Base-by-base conservation (phyloP, 2,888 invertebrate species). In the Piscicola geometra region DNA sequence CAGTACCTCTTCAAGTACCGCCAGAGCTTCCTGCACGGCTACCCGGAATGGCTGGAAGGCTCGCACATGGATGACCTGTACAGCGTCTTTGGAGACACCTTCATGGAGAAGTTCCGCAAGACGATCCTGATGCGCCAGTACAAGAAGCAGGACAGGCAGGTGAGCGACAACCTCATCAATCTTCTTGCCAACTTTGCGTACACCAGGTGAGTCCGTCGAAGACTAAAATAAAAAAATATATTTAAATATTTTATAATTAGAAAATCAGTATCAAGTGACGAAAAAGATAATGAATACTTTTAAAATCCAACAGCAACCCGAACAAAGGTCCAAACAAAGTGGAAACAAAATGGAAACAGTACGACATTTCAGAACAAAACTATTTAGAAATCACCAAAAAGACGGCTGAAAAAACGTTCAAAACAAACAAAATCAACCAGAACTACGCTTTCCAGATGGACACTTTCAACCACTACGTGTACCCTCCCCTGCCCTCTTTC, bases 21-120 rank as follows among this genome's bases (percentile, higher is more conserved):
- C 9, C 76, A 77, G 18, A 76, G 69, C 21, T 79, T 79, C 67
- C 75, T 79, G 28, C 47, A 47, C n/a, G 77, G 71, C 9, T 76
- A 74, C 33, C 73, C 73, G 12, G 77, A 75, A 9, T 78, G 76
- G 77, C 71, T 79, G 32, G 76, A 75, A 21, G 79, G 78, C 3
- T 77, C 78, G 0, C 79, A 79, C 70, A 32, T 78, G 41, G 79
- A 79, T 50, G 79, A 79, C 60, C 1, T 78, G 21, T 79, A 78
- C 73, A 74, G 77, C 25, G 32, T 79, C 21, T 75, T 79, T 36
- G 79, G 79, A 1, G 75, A 74, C 28, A 70, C 77, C 0, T 78
- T 78, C 75, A 28, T 76, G 50, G 30, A 76, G 66, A 36, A 50
- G 9, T 78, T 36, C 32, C n/a, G 76, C 30, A 64, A 69, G 25